A percentile compares a stretch with the other conserved stretches of the same genome.
Conservation (phyloP, 2,113 vertebrate genomes). For the Pachypanchax playfairii region DNA sequence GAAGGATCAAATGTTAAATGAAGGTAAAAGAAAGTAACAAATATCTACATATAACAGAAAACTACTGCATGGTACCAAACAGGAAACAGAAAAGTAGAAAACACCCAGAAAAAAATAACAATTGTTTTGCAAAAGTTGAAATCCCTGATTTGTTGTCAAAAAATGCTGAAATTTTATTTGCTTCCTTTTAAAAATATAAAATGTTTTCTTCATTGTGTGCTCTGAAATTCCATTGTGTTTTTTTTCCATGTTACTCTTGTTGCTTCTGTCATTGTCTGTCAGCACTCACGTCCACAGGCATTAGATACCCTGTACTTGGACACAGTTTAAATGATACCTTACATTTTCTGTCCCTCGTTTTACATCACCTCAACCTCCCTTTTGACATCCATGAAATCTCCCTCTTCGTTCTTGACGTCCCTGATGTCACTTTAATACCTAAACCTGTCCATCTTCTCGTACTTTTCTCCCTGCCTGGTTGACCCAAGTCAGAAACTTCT, state of each 20-base stretch:
- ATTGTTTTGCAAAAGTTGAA: background rate
- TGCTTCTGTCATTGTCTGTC: background rate
- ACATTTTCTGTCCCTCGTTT: slow-evolving; percentile 2
- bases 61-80: no score
- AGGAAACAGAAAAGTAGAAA: no score
- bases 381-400: slow-evolving; percentile 35
- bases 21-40: no score
- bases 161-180: background rate
- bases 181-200: background rate
- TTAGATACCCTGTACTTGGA: slow-evolving; percentile 6
- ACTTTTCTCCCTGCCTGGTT: slow-evolving; percentile 1
- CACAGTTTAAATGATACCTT: slow-evolving; percentile 7
- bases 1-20: no score
- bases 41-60: no score
- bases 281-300: slow-evolving; percentile 2
- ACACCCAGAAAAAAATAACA: no score
- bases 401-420: background rate
- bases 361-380: background rate
- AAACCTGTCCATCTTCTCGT: slow-evolving; percentile 23
- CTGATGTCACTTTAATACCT: slow-evolving; percentile 23
- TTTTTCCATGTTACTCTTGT: background rate
- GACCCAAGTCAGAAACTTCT: slow-evolving; percentile 13
- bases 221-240: background rate
- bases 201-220: background rate
- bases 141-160: background rate